Evolutionary conservation across 2,888 invertebrate genomes (phyloP).

Genomic region (Melipona bicolor): DNA sequence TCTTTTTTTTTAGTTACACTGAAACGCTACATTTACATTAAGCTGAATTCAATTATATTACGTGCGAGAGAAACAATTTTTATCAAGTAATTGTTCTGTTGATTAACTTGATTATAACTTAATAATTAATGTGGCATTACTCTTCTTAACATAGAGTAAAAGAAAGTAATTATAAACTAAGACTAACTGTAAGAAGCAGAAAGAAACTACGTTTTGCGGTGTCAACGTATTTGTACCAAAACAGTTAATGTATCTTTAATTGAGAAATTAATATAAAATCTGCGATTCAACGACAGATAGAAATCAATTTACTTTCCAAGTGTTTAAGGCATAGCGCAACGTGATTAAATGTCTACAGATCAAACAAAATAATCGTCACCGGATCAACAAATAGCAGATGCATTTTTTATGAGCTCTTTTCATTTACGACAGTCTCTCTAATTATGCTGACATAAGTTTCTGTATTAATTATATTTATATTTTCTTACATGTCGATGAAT

Average conservation of each 20-base stretch:
- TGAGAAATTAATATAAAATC: constrained; percentile 40
- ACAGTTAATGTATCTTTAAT: constrained; percentile 22
- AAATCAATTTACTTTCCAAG: constrained; percentile 80
- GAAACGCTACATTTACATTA: not conserved
- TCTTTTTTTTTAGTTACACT: not conserved
- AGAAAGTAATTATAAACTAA: constrained; percentile 40
- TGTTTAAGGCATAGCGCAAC: constrained; percentile 78
- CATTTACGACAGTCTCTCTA: constrained; percentile 27
- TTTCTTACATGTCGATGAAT: not conserved
- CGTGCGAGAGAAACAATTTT: constrained; percentile 23
- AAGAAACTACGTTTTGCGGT: constrained; percentile 50
- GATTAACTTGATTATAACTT: not conserved
- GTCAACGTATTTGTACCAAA: constrained; percentile 49
- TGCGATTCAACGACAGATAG: constrained; percentile 41
- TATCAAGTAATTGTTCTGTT: constrained; percentile 4
- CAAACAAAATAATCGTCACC: constrained; percentile 34
- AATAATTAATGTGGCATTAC: constrained; percentile 2
- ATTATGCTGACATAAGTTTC: constrained; percentile 56
- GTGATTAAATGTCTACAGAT: constrained; percentile 67
- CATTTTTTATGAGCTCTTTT: constrained; percentile 49
- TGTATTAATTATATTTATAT: not conserved
- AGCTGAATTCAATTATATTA: not conserved
- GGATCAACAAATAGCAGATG: constrained; percentile 53
- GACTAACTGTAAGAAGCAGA: constrained; percentile 50
- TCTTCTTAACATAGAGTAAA: constrained; percentile 23